phyloP scores from a whole-genome alignment of 2,797 vertebrate genomes.

The Triplophysa yarkandensis region DNA sequence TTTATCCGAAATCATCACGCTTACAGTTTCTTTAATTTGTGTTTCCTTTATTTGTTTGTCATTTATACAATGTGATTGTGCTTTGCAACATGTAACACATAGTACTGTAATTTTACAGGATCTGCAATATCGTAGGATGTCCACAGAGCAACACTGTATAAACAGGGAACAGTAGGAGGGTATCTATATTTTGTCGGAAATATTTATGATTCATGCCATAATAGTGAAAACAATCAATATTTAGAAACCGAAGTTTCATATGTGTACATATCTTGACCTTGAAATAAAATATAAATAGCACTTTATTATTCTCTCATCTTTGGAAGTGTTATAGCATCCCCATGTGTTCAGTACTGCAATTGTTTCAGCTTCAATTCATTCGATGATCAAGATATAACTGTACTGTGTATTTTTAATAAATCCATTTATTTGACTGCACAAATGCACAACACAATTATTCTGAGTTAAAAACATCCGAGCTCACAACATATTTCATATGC shows the following conservation, averaged over 20 bases:
- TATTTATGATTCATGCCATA: constrained; percentile 51
- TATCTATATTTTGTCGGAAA: constrained; percentile 46
- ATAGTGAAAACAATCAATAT: constrained; percentile 50
- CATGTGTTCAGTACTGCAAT: constrained; percentile 13
- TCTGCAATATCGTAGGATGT: constrained; percentile 11
- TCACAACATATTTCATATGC: constrained; percentile 3
- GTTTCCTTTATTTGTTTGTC: constrained; percentile 19
- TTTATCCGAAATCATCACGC: not conserved
- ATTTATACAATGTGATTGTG: constrained; percentile 19
- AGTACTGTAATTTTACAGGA: constrained; percentile 27
- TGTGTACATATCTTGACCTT: not conserved
- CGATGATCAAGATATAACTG: not conserved
- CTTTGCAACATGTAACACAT: constrained; percentile 15
- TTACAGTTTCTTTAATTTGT: constrained; percentile 10
- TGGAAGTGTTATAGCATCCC: constrained; percentile 24
- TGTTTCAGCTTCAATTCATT: not conserved
- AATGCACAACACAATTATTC: constrained; percentile 57
- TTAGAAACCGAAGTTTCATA: constrained; percentile 7
- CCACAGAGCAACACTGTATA: constrained; percentile 26
- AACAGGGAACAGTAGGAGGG: constrained; percentile 9
- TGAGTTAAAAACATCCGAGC: constrained; percentile 24
- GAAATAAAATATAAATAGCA: not conserved
- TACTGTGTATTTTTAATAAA: constrained; percentile 52
- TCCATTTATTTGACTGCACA: constrained; percentile 77
- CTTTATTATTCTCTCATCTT: not conserved